Evolutionary conservation across 1,140 invertebrate genomes (phyloP), one percentile per base, ranked within the genome.

Genomic region (Drosophila sproati): DNA sequence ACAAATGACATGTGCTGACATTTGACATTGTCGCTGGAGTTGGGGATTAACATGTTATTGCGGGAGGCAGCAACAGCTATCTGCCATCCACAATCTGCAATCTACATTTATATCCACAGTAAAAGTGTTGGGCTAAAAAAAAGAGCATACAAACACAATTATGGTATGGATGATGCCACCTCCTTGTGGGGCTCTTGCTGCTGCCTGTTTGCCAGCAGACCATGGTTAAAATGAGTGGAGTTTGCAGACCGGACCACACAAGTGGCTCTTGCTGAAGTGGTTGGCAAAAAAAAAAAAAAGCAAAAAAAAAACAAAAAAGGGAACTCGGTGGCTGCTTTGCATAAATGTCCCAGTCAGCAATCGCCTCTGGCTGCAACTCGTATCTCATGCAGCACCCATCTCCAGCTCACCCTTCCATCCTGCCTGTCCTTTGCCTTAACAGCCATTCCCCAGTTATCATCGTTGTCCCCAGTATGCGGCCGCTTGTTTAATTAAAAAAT

Each of bases 401-500:
- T 20, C 45, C 20, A 5, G 47, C 28, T 2, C 31, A 45, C 48
- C 29, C n/a, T 6, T 37, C 28, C 29, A 20, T 20, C 37, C 10
- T 37, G n/a, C 41, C 10, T 34, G 12, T 41, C 41, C 47, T 50
- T 55, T 41, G 47, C 29, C 31, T 6, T 51, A 34, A 7, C 48
- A 35, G 29, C 31, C 12, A 34, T 47, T 43, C 39, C 39, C 39
- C 54, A 69, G 71, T 59, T 68, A 73, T 68, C 71, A 32, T 20
- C 57, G 43, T 39, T 60, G 45, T 64, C 52, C 39, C 35, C 35
- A 5, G 29, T 47, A 48, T 48, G 54, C 29, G 7, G 43, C 64
- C 47, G 77, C 61, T 85, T 89, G 85, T 90, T 89, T 89, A 89
- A 89, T 89, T 90, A 89, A 89, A 89, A 89, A 89, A 89, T 90